A percentile compares a stretch with the other conserved stretches of the same genome.
phyloP scores from a whole-genome alignment of 2,113 vertebrate genomes.

The Sceloporus undulatus region DNA sequence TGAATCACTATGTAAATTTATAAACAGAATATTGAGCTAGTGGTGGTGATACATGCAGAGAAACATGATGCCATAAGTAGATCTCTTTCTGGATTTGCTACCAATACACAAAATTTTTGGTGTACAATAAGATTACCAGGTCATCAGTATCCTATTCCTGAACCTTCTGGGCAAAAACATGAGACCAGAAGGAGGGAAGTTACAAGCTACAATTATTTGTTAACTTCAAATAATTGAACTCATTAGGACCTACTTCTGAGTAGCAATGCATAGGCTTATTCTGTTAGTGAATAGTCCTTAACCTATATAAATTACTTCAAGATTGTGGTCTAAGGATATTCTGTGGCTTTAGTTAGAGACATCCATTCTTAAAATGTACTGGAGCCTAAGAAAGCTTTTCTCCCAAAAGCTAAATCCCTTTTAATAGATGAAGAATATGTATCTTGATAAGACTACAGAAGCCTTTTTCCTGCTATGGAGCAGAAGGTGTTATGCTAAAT shows the following conservation, averaged over 20 bases:
- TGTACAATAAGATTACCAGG: too few species aligned
- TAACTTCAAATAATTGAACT: not conserved
- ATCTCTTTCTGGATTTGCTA: too few species aligned
- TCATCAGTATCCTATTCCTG: too few species aligned
- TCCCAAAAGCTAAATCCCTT: slow-evolving; percentile 58
- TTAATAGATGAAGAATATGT: slow-evolving; percentile 66
- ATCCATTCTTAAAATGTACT: slow-evolving; percentile 34
- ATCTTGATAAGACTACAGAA: slow-evolving; percentile 52
- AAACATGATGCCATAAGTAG: too few species aligned
- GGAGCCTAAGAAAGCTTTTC: slow-evolving; percentile 44
- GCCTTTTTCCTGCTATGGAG: slow-evolving; percentile 58
- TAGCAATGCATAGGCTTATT: not conserved
- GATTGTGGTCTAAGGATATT: slow-evolving; percentile 32
- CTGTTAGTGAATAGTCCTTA: slow-evolving; percentile 15
- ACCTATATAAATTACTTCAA: slow-evolving; percentile 28
- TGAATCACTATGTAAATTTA: slow-evolving; percentile 71
- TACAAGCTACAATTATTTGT: not conserved
- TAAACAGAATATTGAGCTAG: slow-evolving; percentile 54
- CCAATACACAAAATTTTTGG: too few species aligned
- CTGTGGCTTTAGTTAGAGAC: slow-evolving; percentile 7
- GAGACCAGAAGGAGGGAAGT: not conserved
- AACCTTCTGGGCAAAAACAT: too few species aligned
- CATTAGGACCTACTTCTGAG: not conserved
- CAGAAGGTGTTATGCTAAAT: slow-evolving; percentile 73
- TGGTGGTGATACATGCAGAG: not conserved